Percentiles rank a stretch among this genome's conserved stretches.
phyloP scores from a whole-genome alignment of 2,113 vertebrate species.

The Microcebus griseorufus region DNA sequence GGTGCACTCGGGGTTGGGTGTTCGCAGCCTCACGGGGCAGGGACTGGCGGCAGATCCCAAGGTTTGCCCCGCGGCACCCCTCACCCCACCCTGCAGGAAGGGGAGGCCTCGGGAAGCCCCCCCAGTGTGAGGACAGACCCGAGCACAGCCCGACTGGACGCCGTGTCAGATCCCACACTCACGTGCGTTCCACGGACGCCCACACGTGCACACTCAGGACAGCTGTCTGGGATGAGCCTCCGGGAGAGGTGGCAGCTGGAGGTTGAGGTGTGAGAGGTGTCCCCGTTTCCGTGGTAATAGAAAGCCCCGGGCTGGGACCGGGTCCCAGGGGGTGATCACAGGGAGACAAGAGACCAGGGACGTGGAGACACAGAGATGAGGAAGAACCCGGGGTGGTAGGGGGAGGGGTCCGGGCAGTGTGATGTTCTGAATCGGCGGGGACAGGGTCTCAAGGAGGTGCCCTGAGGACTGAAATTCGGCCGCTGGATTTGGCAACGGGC shows the following conservation, averaged over 20 bases:
- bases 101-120: fast-evolving
- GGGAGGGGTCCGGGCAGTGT: fast-evolving
- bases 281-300: background rate
- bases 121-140: background rate
- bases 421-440: background rate
- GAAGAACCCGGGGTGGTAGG: too few species aligned
- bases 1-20: background rate
- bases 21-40: background rate
- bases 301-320: background rate
- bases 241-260: background rate
- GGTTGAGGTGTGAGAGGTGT: background rate
- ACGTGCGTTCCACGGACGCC: too few species aligned
- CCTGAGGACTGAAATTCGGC: background rate
- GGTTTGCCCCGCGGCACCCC: background rate
- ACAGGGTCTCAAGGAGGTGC: fast-evolving
- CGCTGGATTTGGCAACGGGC: background rate
- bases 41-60: background rate
- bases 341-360: background rate
- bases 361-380: too few species aligned
- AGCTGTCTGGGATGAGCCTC: background rate
- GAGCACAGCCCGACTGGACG: background rate
- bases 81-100: background rate
- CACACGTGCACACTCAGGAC: background rate
- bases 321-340: background rate
- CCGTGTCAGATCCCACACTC: too few species aligned